These are phyloP conservation scores for Lysandra coridon DNA, from an alignment of 2,888 invertebrate species.

Conservation along the genomic window DNA sequence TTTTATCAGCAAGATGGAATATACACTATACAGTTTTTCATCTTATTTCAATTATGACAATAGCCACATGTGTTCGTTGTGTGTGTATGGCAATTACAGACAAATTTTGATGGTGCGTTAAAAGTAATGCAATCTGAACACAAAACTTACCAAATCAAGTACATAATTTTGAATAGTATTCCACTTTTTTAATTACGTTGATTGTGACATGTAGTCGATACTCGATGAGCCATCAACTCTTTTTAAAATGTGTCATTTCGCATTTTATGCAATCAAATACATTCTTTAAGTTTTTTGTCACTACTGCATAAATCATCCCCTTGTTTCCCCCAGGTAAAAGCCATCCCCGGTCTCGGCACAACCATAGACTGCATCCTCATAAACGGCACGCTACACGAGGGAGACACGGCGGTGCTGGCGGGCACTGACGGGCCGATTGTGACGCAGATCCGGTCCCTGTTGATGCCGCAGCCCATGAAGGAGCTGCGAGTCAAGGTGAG, in stretches of 20 bases:
- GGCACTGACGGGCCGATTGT: slow-evolving; percentile 99
- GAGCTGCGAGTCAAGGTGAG: slow-evolving; percentile 96
- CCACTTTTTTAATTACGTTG: too few relatives aligned
- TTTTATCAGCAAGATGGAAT: too few relatives aligned
- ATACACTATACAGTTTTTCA: too few relatives aligned
- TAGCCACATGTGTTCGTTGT: too few relatives aligned
- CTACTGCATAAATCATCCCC: background rate
- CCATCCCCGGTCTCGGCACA: slow-evolving; percentile 95
- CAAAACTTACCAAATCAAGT: background rate
- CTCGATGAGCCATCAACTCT: too few relatives aligned
- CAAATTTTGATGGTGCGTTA: background rate
- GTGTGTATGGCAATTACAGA: too few relatives aligned
- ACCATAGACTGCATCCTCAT: slow-evolving; percentile 99
- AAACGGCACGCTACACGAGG: slow-evolving; percentile 95
- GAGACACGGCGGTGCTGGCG: slow-evolving; percentile 96
- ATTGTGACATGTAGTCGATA: too few relatives aligned
- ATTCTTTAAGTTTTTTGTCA: too few relatives aligned
- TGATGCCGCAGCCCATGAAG: slow-evolving; percentile 99
- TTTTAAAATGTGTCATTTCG: too few relatives aligned
- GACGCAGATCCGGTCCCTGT: slow-evolving; percentile 96
- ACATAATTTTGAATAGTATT: background rate
- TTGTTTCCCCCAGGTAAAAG: slow-evolving; percentile 86
- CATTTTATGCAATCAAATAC: too few relatives aligned
- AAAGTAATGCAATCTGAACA: background rate
- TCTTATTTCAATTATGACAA: too few relatives aligned